Conservation (phyloP, 2,113 vertebrate species). For the Petaurus breviceps region DNA sequence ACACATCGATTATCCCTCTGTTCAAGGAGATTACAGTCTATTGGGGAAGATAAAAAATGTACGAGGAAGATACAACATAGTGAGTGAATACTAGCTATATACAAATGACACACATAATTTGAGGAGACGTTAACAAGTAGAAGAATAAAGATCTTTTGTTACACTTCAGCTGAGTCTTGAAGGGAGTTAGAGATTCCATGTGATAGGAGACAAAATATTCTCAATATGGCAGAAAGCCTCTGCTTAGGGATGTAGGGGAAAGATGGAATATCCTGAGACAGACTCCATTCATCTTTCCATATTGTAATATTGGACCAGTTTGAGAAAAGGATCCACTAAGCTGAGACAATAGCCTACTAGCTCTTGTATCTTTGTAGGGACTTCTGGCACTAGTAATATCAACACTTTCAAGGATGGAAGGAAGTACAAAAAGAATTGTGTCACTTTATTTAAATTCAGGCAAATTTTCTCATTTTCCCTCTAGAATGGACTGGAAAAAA, state of each 20-base stretch:
- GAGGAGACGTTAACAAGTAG: background rate
- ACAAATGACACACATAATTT: background rate
- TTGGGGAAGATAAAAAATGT: background rate
- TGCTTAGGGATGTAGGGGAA: background rate
- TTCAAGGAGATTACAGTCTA: background rate
- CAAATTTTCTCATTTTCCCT: constrained; percentile 35
- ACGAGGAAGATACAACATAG: background rate
- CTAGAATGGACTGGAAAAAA: background rate
- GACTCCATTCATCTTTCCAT: background rate
- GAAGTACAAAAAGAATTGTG: constrained; percentile 12
- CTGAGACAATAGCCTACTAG: background rate
- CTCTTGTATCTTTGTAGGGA: background rate
- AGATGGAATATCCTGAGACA: background rate
- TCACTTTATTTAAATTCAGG: constrained; percentile 53
- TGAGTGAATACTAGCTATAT: background rate
- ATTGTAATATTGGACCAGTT: background rate
- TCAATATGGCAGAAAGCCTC: background rate
- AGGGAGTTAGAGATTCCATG: background rate
- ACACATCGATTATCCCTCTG: background rate
- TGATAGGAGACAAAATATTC: background rate
- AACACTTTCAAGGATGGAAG: constrained; percentile 32
- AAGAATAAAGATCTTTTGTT: background rate
- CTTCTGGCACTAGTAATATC: background rate
- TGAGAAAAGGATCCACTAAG: background rate
- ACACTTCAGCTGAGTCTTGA: background rate